These are phyloP conservation scores for Parapsyche elsis DNA, from an alignment of 1,140 invertebrate species.

Conservation along the genomic window DNA sequence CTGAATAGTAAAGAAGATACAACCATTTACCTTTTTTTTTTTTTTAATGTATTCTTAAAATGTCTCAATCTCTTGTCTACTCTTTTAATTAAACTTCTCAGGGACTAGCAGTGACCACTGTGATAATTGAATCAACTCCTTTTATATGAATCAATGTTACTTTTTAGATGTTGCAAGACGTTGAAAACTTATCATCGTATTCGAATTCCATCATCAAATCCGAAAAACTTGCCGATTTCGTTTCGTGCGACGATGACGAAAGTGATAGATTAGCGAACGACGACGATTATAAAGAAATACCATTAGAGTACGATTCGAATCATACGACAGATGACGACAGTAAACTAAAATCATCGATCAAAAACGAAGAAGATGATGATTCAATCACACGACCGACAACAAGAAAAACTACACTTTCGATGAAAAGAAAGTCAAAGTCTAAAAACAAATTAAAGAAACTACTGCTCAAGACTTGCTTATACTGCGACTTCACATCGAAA, in stretches of 20 bases:
- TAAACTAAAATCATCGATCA: neutral
- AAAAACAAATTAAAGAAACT: neutral
- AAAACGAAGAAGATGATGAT: neutral
- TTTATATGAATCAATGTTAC: too few species aligned
- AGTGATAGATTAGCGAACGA: neutral
- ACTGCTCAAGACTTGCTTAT: constrained; percentile 23
- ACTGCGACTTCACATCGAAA: constrained; percentile 49
- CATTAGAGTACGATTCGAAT: neutral
- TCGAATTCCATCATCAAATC: neutral
- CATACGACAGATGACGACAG: neutral
- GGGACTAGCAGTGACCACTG: too few species aligned
- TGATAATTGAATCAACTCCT: too few species aligned
- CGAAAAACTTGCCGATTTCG: neutral
- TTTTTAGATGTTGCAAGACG: neutral
- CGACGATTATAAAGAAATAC: neutral
- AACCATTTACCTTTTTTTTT: neutral
- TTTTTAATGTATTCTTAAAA: too few species aligned
- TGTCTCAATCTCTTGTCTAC: too few species aligned
- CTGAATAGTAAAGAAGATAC: neutral
- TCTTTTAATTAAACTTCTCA: too few species aligned
- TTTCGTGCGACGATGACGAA: neutral
- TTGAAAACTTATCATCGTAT: neutral
- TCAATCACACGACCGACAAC: neutral
- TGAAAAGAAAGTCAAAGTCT: neutral
- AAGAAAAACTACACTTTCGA: neutral